Base-by-base conservation (phyloP, 1,140 invertebrate genomes). In the Adoxophyes honmai region DNA sequence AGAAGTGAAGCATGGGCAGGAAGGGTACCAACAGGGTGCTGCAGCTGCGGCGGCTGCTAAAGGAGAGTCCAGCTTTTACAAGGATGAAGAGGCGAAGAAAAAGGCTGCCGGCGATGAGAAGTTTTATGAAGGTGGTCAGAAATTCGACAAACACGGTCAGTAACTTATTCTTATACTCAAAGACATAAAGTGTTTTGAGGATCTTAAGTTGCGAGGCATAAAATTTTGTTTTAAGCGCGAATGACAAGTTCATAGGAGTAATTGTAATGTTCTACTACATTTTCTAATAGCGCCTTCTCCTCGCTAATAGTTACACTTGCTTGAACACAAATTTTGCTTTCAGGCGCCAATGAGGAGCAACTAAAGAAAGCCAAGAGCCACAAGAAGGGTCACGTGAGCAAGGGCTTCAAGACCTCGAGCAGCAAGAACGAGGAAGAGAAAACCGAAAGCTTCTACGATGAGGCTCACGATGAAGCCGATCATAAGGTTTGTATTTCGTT, bases 381-480 rank as follows among this genome's bases (percentile, higher is more conserved):
- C 64, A 92, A 92, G 68, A 93, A 93, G 59, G 92, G 92, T 0
- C 92, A 93, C 71, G 90, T 91, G 16, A 91, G 90, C 62, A 92
- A 92, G 64, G 92, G 92, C 8, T 93, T 92, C 74, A 92, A 93
- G 66, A 89, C 90, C 1, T 92, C 92, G 0, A 92, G 92, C 62
- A 92, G 92, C 60, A 93, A 93, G 59, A 92, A 93, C 66, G 92
- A 93, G 67, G 90, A 91, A 66, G 92, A 92, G 54, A 92, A 92
- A 72, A 91, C 91, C 7, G 91, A 93, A 67, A 92, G 90, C 62
- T 93, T 91, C 83, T 93, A 92, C 59, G 92, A 93, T 55, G 92
- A 93, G 63, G 90, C 90, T n/a, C 90, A 93, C 64, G 91, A 93
- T 65, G 92, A 92, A 68, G 91, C 90, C 0, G 91, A 91, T 51